Percentiles rank a stretch among this genome's conserved stretches.
phyloP scores from a whole-genome alignment of 2,888 invertebrate genomes.

The Thera obeliscata region DNA sequence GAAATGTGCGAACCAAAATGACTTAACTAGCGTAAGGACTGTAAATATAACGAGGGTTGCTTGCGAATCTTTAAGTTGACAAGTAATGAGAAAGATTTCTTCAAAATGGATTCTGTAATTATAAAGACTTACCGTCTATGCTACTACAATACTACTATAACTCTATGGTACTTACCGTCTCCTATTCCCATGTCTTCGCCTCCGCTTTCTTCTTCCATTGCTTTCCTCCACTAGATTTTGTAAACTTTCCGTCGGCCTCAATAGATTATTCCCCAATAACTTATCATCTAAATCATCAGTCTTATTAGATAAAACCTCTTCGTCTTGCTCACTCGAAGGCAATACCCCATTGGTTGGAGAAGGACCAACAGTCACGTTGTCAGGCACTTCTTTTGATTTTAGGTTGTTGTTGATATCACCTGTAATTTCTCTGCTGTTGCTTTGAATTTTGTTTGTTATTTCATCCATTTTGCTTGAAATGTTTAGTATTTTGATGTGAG shows the following conservation, averaged over 20 bases:
- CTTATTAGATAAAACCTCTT: slow-evolving; percentile 62
- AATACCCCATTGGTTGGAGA: slow-evolving; percentile 78
- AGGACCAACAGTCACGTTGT: slow-evolving; percentile 76
- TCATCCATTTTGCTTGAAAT: slow-evolving; percentile 76
- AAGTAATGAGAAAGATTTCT: slow-evolving; percentile 5
- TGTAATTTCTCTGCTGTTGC: slow-evolving; percentile 82
- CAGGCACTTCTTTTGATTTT: slow-evolving; percentile 73
- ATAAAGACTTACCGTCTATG: no score
- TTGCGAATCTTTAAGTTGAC: slow-evolving; percentile 8
- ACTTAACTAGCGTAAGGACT: neutral
- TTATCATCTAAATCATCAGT: slow-evolving; percentile 58
- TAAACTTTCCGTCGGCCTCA: slow-evolving; percentile 74
- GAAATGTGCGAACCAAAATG: no score
- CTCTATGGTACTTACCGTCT: slow-evolving; percentile 62
- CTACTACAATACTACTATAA: no score
- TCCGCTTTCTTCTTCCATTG: slow-evolving; percentile 57
- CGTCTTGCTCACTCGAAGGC: slow-evolving; percentile 68
- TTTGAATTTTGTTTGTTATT: slow-evolving; percentile 81
- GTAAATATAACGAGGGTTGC: slow-evolving; percentile 18
- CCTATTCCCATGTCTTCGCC: slow-evolving; percentile 74
- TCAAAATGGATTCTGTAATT: slow-evolving; percentile 1
- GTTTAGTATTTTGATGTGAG: slow-evolving; percentile 71
- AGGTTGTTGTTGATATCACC: slow-evolving; percentile 78
- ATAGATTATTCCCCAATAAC: slow-evolving; percentile 59
- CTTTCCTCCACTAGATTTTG: slow-evolving; percentile 67